Conservation (phyloP, 2,797 vertebrate species). For the Cyprinella venusta region DNA sequence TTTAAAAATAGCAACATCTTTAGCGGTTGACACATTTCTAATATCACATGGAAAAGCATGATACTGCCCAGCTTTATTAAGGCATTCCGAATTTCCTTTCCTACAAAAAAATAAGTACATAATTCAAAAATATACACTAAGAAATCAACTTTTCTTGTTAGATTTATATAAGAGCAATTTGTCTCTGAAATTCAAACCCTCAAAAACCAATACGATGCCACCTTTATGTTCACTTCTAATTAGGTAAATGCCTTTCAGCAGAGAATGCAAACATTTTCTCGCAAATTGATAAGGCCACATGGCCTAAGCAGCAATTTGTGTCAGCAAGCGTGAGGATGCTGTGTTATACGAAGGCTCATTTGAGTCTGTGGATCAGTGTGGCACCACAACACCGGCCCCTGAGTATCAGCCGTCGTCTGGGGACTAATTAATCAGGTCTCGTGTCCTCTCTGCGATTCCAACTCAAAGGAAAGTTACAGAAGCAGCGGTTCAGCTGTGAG, state of each 20-base stretch:
- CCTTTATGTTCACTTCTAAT: constrained; percentile 70
- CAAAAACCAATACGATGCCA: constrained; percentile 54
- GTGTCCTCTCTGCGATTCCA: constrained; percentile 31
- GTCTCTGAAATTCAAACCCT: not conserved
- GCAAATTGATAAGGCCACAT: constrained; percentile 62
- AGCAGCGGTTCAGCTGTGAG: constrained; percentile 20
- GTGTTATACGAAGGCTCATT: constrained; percentile 69
- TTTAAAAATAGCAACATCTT: not conserved
- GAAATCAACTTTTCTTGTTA: not conserved
- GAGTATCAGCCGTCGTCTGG: constrained; percentile 49
- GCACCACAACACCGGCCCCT: constrained; percentile 42
- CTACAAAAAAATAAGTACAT: not conserved
- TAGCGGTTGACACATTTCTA: not conserved
- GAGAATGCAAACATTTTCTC: constrained; percentile 61
- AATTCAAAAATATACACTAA: not conserved
- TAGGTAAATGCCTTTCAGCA: constrained; percentile 71
- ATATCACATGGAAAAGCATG: not conserved
- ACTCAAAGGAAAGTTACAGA: constrained; percentile 50
- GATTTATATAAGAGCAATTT: not conserved
- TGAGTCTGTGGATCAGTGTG: constrained; percentile 60
- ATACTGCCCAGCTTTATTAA: not conserved
- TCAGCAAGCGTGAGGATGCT: constrained; percentile 50
- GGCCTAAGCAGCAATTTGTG: constrained; percentile 52
- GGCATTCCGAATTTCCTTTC: not conserved
- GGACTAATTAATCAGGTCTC: constrained; percentile 71